Evolutionary conservation across 2,113 vertebrate genomes (phyloP).

Genomic region (Mastomys coucha): DNA sequence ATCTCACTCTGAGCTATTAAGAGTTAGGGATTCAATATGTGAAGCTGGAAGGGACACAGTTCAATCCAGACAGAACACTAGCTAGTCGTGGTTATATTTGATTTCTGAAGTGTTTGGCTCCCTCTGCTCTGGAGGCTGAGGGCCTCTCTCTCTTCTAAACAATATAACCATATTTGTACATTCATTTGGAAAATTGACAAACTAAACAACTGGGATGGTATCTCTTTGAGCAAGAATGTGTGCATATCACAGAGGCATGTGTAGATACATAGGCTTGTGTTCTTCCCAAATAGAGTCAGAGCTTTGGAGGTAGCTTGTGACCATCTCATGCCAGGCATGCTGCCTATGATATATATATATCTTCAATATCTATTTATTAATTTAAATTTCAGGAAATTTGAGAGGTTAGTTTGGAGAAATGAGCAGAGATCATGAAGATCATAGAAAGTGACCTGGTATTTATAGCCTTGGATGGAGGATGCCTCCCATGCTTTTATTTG

Average conservation of each 20-base stretch:
- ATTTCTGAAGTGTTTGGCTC: neutral
- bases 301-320: neutral
- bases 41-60: neutral
- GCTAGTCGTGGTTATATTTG: neutral
- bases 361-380: neutral
- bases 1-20: neutral
- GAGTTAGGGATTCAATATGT: neutral
- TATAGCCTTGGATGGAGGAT: neutral
- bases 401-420: neutral
- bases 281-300: neutral
- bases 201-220: neutral
- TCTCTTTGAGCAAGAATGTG: neutral
- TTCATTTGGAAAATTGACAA: conserved; percentile 3
- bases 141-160: neutral
- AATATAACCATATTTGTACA: neutral
- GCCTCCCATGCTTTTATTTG: neutral
- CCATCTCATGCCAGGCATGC: neutral
- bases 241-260: no score
- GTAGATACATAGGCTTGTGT: neutral
- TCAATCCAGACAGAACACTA: neutral
- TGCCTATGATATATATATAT: no score
- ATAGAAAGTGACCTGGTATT: neutral
- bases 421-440: neutral
- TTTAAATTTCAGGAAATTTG: conserved; percentile 33
- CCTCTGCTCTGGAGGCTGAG: neutral